These are phyloP conservation scores for Cynopterus sphinx DNA, from an alignment of 2,797 vertebrate genomes.

Conservation along the genomic window DNA sequence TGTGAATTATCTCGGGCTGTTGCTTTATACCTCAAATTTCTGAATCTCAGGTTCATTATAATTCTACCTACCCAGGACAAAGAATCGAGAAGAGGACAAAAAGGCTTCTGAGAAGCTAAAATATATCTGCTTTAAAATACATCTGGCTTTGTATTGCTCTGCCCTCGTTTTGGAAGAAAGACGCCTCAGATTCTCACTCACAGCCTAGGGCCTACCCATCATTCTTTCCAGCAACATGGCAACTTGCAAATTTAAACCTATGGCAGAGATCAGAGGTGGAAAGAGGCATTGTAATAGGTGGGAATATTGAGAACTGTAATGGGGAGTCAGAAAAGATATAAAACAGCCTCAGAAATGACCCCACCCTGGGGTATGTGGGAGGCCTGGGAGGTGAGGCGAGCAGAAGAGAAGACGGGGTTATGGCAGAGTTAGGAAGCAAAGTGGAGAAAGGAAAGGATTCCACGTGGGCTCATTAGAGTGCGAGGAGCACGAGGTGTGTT, in stretches of 20 bases:
- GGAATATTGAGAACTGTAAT: background rate
- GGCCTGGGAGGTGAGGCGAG: background rate
- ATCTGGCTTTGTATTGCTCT: background rate
- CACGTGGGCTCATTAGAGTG: too few relatives aligned
- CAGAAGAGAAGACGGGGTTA: background rate
- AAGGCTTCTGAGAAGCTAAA: background rate
- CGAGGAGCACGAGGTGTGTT: background rate
- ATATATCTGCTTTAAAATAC: background rate
- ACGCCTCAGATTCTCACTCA: background rate
- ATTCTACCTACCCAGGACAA: background rate
- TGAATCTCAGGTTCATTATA: background rate
- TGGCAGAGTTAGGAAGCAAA: background rate
- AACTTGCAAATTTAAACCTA: background rate
- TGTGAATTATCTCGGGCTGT: background rate
- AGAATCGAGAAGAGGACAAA: background rate
- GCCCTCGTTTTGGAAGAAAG: background rate
- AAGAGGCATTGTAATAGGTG: background rate
- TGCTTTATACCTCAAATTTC: background rate
- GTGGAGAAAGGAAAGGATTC: background rate
- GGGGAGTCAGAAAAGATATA: background rate
- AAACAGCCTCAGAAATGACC: background rate
- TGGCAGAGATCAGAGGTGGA: background rate
- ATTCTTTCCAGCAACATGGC: background rate
- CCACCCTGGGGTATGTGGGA: rapidly evolving
- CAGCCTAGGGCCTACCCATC: background rate